Percentiles rank a stretch among this genome's conserved stretches.
These are phyloP conservation scores for Prunella fulvescens DNA, from an alignment of 2,113 vertebrate species.

Conservation along the genomic window DNA sequence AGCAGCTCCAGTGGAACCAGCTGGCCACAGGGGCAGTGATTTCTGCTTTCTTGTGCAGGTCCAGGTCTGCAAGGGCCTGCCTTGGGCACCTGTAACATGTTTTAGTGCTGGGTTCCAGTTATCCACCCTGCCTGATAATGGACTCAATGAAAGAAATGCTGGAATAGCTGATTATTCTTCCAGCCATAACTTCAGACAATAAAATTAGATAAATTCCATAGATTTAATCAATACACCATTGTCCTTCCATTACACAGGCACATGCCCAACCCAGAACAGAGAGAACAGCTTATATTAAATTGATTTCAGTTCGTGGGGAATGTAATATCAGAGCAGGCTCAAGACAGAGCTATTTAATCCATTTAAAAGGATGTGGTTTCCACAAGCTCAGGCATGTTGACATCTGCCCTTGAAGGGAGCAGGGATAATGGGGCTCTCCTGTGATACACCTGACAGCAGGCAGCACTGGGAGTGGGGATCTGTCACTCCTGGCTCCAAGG, in stretches of 20 bases:
- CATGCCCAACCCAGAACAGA: not conserved
- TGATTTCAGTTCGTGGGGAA: not conserved
- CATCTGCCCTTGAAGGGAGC: not conserved
- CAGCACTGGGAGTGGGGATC: not conserved
- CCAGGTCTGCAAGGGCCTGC: not conserved
- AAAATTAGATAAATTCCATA: not conserved
- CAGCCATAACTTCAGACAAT: not conserved
- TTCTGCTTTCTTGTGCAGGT: not conserved
- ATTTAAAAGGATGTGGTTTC: not conserved
- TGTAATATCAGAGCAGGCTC: not conserved
- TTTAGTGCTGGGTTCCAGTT: not conserved
- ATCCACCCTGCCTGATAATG: not conserved
- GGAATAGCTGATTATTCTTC: not conserved
- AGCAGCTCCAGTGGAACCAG: not conserved
- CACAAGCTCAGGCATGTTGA: not conserved
- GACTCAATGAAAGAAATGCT: constrained; percentile 3
- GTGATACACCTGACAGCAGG: not conserved
- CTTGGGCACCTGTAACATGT: not conserved
- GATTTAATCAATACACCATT: not conserved
- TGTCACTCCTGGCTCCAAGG: not conserved
- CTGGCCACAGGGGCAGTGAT: not conserved
- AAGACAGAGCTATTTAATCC: not conserved
- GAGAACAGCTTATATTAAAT: not conserved
- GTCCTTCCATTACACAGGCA: constrained; percentile 4
- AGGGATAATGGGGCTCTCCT: not conserved